These are phyloP conservation scores for Thaumatotibia leucotreta DNA, from an alignment of 1,140 invertebrate genomes.

Conservation along the genomic window DNA sequence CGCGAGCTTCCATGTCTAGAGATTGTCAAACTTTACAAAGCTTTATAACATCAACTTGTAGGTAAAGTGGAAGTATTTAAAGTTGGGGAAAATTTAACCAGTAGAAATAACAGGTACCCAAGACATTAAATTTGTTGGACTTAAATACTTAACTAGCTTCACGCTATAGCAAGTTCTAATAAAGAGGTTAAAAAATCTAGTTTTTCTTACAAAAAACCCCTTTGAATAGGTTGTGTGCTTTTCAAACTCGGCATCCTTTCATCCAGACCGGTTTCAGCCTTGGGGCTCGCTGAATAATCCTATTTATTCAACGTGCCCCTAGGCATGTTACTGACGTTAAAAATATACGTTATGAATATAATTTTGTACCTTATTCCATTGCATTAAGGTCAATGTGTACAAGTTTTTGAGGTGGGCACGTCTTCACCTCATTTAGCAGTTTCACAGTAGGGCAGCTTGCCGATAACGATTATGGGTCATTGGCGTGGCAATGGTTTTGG, in stretches of 20 bases:
- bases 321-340: too few species aligned
- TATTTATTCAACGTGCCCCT: too few species aligned
- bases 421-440: background rate
- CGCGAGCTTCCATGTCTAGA: background rate
- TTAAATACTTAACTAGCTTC: too few species aligned
- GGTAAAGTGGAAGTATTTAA: background rate
- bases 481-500: background rate
- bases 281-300: background rate
- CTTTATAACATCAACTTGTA: background rate
- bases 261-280: background rate
- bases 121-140: too few species aligned
- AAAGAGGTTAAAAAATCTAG: background rate
- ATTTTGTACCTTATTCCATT: background rate
- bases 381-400: background rate
- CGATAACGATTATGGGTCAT: slow-evolving; percentile 2
- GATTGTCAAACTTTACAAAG: background rate
- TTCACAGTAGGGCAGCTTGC: background rate
- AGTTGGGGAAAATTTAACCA: background rate
- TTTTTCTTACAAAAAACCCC: background rate
- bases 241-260: background rate
- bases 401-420: background rate
- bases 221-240: background rate
- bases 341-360: background rate
- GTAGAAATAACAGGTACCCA: background rate
- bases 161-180: background rate